phyloP scores from a whole-genome alignment of 2,888 invertebrate species.

The Catocala nupta region DNA sequence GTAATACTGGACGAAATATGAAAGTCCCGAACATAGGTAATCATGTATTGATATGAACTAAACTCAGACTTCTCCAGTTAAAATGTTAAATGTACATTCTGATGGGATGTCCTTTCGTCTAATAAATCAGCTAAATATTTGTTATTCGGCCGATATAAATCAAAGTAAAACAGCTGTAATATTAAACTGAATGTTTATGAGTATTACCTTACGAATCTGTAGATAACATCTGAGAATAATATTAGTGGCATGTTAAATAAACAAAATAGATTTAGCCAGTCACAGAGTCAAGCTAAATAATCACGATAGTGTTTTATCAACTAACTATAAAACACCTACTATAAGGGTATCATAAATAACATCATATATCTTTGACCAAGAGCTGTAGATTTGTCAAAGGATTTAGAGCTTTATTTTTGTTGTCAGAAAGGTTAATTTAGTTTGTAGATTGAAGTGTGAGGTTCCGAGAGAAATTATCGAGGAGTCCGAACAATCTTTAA shows the following conservation, averaged over 20 bases:
- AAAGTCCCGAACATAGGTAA: no score
- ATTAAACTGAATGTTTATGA: constrained; percentile 63
- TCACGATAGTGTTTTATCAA: constrained; percentile 85
- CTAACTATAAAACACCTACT: constrained; percentile 84
- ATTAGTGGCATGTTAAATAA: constrained; percentile 74
- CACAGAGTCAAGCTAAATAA: constrained; percentile 81
- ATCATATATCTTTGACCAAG: constrained; percentile 61
- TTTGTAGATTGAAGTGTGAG: constrained; percentile 64
- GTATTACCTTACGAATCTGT: constrained; percentile 61
- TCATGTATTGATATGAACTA: no score
- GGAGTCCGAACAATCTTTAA: constrained; percentile 83
- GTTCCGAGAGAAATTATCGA: constrained; percentile 81
- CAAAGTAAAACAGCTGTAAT: constrained; percentile 58
- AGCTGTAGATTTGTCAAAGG: constrained; percentile 13
- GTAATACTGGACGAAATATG: no score
- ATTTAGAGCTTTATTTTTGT: constrained; percentile 54
- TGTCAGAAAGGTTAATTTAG: constrained; percentile 51
- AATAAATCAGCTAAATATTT: constrained; percentile 17
- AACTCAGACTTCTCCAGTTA: neutral
- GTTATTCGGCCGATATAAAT: constrained; percentile 30
- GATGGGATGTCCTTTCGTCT: no score
- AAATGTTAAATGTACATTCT: neutral
- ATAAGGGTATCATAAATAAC: constrained; percentile 82
- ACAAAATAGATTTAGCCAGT: constrained; percentile 78
- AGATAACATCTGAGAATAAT: constrained; percentile 72